These are phyloP conservation scores for Pipistrellus nathusii DNA, from an alignment of 2,797 vertebrate genomes.

Conservation along the genomic window DNA sequence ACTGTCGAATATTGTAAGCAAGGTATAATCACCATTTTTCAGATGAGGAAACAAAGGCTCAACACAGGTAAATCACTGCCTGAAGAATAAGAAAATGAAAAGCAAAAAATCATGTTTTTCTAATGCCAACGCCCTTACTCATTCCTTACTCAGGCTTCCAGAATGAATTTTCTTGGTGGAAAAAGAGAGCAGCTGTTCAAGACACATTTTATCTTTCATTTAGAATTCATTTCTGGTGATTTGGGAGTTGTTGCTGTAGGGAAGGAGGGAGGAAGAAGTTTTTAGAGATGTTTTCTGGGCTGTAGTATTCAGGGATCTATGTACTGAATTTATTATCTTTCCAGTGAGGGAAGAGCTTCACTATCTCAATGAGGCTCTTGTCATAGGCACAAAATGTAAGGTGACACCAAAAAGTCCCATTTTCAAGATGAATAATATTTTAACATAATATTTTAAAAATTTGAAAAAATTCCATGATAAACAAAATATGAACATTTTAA, in stretches of 20 bases:
- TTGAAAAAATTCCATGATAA: neutral
- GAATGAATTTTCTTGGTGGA: neutral
- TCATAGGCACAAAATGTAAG: neutral
- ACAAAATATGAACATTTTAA: slow-evolving; percentile 9
- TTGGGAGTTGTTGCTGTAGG: neutral
- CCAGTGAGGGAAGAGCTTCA: neutral
- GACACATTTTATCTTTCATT: neutral
- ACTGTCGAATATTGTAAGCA: neutral
- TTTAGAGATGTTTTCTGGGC: slow-evolving; percentile 46
- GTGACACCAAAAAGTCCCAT: neutral
- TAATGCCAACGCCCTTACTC: neutral
- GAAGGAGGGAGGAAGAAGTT: neutral
- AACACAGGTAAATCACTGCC: neutral
- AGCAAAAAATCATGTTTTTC: neutral
- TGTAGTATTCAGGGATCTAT: slow-evolving; percentile 13
- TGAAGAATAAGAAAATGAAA: slow-evolving; percentile 2
- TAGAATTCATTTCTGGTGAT: neutral
- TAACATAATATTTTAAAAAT: neutral
- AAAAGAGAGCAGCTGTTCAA: neutral
- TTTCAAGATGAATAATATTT: neutral
- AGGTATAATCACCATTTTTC: neutral
- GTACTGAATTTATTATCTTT: slow-evolving; percentile 42
- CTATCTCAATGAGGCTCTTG: neutral
- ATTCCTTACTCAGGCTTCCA: neutral
- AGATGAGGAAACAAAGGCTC: neutral